Evolutionary conservation across 2,888 invertebrate species (phyloP), one percentile per base, ranked within the genome.

Genomic region (Mayetiola destructor): DNA sequence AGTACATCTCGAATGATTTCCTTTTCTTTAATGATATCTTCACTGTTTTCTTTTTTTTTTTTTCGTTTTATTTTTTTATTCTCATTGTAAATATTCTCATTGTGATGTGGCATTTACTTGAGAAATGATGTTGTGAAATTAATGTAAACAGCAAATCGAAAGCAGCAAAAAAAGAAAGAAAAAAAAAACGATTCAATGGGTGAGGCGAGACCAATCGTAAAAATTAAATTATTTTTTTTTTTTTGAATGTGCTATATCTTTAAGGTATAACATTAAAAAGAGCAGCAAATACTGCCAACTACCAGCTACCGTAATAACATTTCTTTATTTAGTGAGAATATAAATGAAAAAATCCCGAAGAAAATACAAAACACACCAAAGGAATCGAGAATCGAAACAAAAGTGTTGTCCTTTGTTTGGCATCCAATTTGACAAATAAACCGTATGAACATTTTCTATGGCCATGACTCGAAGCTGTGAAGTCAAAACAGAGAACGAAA

Each of bases 131-230:
- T n/a, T n/a, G n/a, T n/a, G n/a, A n/a, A n/a, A n/a, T n/a, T n/a
- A n/a, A n/a, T n/a, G n/a, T n/a, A n/a, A n/a, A 40, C 39, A 14
- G 39, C 39, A 20, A 40, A 18, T 18, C 39, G 18, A 40, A 40
- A 4, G 12, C 36, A 40, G n/a, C 18, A 20, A 10, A 3, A 6
- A 8, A 3, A 40, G 20, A 18, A 18, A n/a, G 36, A 36, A 36
- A 36, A 12, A 36, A 16, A 4, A 23, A n/a, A n/a, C n/a, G 42
- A 39, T 42, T 42, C 23, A 42, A 42, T 42, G 42, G 42, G 3
- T 23, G n/a, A 23, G 23, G 42, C 42, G 42, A 42, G 42, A 42
- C 42, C 42, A 42, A 42, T 42, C 42, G 42, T 42, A 42, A 42
- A 42, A 42, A 42, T 42, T 23, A 42, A 42, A 42, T 42, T 42